These are phyloP conservation scores for Alitta virens DNA, from an alignment of 2,888 invertebrate genomes.

Conservation along the genomic window DNA sequence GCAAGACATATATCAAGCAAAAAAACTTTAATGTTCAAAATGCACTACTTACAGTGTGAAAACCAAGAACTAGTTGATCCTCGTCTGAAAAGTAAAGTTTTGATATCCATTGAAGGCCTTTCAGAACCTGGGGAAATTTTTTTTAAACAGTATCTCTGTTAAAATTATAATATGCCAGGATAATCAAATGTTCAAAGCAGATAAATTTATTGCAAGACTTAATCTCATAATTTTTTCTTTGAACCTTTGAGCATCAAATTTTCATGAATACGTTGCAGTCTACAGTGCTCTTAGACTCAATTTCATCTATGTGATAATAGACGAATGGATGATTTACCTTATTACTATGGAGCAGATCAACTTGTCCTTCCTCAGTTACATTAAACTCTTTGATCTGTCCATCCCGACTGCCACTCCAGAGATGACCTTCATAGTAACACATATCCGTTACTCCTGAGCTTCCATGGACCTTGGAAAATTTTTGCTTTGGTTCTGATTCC, in stretches of 20 bases:
- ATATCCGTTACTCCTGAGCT: slow-evolving; percentile 71
- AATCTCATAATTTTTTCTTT: no score
- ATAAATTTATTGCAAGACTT: no score
- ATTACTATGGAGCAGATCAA: slow-evolving; percentile 39
- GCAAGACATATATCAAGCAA: no score
- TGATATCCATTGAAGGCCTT: slow-evolving; percentile 60
- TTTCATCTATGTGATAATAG: no score
- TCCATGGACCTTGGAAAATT: slow-evolving; percentile 71
- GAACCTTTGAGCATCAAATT: no score
- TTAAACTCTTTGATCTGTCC: slow-evolving; percentile 57
- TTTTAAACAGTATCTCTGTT: no score
- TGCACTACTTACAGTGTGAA: slow-evolving; percentile 46
- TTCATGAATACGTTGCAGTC: no score
- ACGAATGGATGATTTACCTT: no score
- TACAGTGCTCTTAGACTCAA: no score
- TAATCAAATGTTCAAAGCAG: no score
- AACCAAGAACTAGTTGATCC: slow-evolving; percentile 45
- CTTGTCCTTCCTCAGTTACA: slow-evolving; percentile 25
- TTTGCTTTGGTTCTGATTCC: slow-evolving; percentile 61
- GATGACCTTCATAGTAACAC: slow-evolving; percentile 47
- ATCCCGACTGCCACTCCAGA: slow-evolving; percentile 70
- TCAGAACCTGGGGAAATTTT: slow-evolving; percentile 39
- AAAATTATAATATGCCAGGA: no score
- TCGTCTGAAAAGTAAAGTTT: slow-evolving; percentile 61
- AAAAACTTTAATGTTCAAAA: no score